A percentile compares a stretch with the other conserved stretches of the same genome.
Evolutionary conservation across 92 coral and sea anemone genomes (phyloP).

Genomic region (Palythoa caribaeorum): DNA sequence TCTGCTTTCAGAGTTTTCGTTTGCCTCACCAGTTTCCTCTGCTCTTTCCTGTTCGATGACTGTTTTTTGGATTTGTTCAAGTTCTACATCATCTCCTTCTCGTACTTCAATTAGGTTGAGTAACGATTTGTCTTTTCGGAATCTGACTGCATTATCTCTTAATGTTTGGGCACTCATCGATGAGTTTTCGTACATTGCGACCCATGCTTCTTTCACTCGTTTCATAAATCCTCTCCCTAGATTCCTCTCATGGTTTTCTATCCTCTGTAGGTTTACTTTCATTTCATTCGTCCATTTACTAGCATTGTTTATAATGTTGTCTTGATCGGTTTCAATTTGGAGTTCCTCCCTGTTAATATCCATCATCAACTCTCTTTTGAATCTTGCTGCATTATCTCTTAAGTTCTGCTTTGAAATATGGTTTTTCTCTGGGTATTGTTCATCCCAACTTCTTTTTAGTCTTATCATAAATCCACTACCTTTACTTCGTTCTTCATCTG

Average conservation of each 20-base stretch:
- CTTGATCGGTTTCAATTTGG: not conserved
- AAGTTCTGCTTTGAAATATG: no score
- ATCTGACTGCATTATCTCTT: constrained; percentile 51
- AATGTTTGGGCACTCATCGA: constrained; percentile 20
- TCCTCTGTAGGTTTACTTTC: constrained; percentile 14
- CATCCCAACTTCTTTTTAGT: no score
- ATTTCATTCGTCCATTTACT: not conserved
- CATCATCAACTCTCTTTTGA: not conserved
- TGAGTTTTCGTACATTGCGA: not conserved
- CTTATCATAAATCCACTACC: no score
- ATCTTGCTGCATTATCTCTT: not conserved
- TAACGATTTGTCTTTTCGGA: constrained; percentile 30
- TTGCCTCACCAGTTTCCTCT: not conserved
- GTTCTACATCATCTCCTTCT: constrained; percentile 11
- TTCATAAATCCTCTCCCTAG: constrained; percentile 44
- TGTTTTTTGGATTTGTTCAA: not conserved
- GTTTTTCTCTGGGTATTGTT: no score
- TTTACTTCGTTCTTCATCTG: no score
- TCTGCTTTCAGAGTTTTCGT: constrained; percentile 2
- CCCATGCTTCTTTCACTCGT: constrained; percentile 26
- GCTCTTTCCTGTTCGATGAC: constrained; percentile 1
- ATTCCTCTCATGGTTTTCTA: constrained; percentile 38
- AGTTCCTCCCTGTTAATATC: not conserved
- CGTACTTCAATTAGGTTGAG: constrained; percentile 7
- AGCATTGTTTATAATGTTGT: not conserved